Evolutionary conservation across 2,888 invertebrate genomes (phyloP).

Genomic region (Suillia variegata): DNA sequence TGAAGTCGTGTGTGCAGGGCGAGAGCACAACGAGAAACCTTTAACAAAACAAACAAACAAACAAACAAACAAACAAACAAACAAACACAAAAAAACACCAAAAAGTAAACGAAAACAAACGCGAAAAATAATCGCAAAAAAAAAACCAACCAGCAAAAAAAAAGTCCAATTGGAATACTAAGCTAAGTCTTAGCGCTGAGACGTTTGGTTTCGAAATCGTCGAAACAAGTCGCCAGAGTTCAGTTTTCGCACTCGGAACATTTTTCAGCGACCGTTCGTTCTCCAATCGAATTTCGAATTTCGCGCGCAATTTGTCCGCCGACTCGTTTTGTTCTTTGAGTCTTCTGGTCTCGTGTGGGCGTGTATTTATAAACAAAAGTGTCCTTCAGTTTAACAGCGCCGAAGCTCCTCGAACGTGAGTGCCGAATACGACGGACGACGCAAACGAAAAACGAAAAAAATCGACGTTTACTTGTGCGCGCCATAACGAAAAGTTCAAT

Average conservation of each 20-base stretch:
- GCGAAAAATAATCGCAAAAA: neutral
- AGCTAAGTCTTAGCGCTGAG: no score
- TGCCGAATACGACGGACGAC: no score
- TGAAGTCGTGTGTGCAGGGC: slow-evolving; percentile 13
- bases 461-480: slow-evolving; percentile 4
- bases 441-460: no score
- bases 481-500: slow-evolving; percentile 29
- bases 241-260: no score
- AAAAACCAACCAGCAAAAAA: no score
- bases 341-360: no score
- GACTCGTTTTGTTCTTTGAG: no score
- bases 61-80: neutral
- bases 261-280: no score
- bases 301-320: slow-evolving; percentile 18
- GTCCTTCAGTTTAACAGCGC: slow-evolving; percentile 16
- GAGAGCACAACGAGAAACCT: neutral
- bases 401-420: no score
- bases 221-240: no score
- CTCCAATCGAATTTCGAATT: slow-evolving; percentile 10
- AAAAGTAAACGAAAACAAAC: neutral
- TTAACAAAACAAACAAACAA: neutral
- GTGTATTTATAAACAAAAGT: slow-evolving; percentile 33
- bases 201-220: no score
- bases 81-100: neutral
- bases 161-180: neutral